Percentiles rank a stretch among this genome's conserved stretches.
Evolutionary conservation across 2,888 invertebrate species (phyloP).

Genomic region (Myopa tessellatipennis): DNA sequence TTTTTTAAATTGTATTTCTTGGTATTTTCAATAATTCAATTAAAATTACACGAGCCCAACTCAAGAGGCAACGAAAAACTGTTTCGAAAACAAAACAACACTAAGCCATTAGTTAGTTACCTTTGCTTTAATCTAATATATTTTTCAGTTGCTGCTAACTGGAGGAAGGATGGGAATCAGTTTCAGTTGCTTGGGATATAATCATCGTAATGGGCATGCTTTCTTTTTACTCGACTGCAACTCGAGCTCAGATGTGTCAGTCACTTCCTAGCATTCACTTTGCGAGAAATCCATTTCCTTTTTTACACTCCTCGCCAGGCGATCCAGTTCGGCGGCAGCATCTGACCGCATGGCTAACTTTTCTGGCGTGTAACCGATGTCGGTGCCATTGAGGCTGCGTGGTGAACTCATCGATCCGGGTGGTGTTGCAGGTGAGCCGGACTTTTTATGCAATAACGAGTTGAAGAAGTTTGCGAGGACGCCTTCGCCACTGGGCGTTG

Average conservation of each 20-base stretch:
- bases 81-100: slow-evolving; percentile 21
- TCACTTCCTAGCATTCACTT: slow-evolving; percentile 64
- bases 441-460: slow-evolving; percentile 94
- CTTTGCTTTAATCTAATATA: slow-evolving; percentile 32
- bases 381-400: slow-evolving; percentile 65
- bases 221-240: background rate
- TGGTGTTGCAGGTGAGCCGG: slow-evolving; percentile 75
- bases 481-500: slow-evolving; percentile 87
- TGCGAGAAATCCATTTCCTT: slow-evolving; percentile 68
- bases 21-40: slow-evolving; percentile 12
- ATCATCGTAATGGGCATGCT: slow-evolving; percentile 3
- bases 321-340: slow-evolving; percentile 92
- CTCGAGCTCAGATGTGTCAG: background rate
- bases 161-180: background rate
- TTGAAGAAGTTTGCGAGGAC: slow-evolving; percentile 98
- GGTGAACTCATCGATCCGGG: slow-evolving; percentile 67
- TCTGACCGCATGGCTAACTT: slow-evolving; percentile 84
- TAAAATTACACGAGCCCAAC: slow-evolving; percentile 10
- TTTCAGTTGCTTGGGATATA: slow-evolving; percentile 8
- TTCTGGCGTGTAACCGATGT: slow-evolving; percentile 70
- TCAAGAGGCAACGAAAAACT: slow-evolving; percentile 6
- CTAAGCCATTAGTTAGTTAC: background rate
- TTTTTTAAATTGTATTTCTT: slow-evolving; percentile 15
- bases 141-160: slow-evolving; percentile 7
- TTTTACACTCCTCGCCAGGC: slow-evolving; percentile 77